Evolutionary conservation across 1,140 invertebrate species (phyloP).

Genomic region (Steinernema feltiae): DNA sequence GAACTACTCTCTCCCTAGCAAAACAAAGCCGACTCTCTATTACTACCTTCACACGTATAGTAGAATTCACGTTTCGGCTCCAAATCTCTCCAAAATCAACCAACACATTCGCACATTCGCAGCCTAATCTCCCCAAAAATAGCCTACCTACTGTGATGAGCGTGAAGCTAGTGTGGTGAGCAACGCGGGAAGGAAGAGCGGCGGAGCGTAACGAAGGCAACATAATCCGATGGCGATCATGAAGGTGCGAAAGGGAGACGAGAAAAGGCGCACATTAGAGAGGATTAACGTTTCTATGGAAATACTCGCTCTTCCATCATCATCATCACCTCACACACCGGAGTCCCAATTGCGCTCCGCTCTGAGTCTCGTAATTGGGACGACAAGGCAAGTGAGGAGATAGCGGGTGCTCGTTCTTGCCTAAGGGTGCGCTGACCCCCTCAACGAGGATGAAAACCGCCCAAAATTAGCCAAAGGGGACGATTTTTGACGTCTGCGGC

Average conservation of each 20-base stretch:
- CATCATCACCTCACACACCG: not conserved
- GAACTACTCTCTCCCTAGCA: too few species aligned
- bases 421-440: too few species aligned
- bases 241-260: not conserved
- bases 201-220: not conserved
- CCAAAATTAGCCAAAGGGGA: too few species aligned
- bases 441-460: too few species aligned
- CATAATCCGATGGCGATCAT: not conserved
- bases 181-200: not conserved
- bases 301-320: not conserved
- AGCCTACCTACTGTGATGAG: not conserved
- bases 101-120: not conserved
- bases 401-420: too few species aligned
- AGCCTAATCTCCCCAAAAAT: not conserved
- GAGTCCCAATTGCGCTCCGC: not conserved
- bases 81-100: not conserved
- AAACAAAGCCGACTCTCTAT: too few species aligned
- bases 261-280: not conserved
- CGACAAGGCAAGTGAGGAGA: not conserved
- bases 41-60: too few species aligned
- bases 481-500: too few species aligned
- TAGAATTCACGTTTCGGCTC: too few species aligned
- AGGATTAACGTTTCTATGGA: slow-evolving; percentile 2
- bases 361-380: not conserved
- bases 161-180: not conserved